A percentile compares a stretch with the other conserved stretches of the same genome.
phyloP scores from a whole-genome alignment of 2,113 vertebrate species.

The Aptenodytes forsteri region DNA sequence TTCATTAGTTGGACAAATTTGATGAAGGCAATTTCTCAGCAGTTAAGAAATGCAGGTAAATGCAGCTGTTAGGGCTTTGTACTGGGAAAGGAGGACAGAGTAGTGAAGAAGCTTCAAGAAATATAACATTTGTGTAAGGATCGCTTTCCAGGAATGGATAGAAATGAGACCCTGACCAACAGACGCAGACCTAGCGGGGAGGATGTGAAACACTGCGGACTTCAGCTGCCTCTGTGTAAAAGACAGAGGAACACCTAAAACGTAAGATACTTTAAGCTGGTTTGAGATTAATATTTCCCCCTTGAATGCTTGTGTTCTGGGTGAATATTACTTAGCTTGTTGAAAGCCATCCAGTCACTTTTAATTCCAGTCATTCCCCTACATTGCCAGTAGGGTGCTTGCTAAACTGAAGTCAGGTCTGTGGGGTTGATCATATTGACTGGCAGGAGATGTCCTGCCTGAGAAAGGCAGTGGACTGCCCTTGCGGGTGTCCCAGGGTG shows the following conservation, averaged over 20 bases:
- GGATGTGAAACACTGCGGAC: not conserved
- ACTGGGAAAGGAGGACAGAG: not conserved
- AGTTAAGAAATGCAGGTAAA: not conserved
- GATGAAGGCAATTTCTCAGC: not conserved
- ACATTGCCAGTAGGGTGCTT: not conserved
- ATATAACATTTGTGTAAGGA: not conserved
- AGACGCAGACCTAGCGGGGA: not conserved
- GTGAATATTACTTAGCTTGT: not conserved
- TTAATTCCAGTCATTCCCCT: not conserved
- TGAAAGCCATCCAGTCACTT: not conserved
- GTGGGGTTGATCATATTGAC: not conserved
- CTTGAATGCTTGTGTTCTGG: not conserved
- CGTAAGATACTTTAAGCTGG: not conserved
- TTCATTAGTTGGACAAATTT: not conserved
- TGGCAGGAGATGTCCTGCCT: not conserved
- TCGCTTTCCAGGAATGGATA: not conserved
- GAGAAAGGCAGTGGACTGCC: not conserved
- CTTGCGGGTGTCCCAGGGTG: not conserved
- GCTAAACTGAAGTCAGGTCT: not conserved
- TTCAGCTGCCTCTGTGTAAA: not conserved
- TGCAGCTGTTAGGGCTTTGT: not conserved
- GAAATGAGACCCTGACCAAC: not conserved
- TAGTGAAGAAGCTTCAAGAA: not conserved
- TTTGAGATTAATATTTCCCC: not conserved
- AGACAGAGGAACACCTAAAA: not conserved